Evolutionary conservation across 2,888 invertebrate species (phyloP).

Genomic region (Noctua comes): DNA sequence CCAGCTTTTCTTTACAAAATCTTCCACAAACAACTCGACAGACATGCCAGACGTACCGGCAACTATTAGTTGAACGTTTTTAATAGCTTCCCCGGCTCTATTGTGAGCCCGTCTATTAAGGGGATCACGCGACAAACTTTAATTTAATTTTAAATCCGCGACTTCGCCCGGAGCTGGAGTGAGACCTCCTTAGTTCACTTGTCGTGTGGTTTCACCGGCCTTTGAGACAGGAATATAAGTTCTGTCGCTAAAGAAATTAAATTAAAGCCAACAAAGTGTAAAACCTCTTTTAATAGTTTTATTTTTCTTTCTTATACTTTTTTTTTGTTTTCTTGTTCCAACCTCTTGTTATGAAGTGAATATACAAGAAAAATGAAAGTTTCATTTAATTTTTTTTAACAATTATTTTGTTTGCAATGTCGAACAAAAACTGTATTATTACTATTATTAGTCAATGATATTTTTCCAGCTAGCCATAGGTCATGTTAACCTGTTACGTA

Average conservation of each 20-base stretch:
- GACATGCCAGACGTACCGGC: conserved; percentile 30
- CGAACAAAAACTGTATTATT: background rate
- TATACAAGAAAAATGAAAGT: background rate
- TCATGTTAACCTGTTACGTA: background rate
- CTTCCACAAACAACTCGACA: conserved; percentile 28
- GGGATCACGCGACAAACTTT: conserved; percentile 57
- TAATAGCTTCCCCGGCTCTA: conserved; percentile 59
- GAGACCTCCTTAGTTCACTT: conserved; percentile 31
- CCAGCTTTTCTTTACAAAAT: conserved; percentile 2
- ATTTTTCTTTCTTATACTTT: background rate
- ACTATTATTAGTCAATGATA: background rate
- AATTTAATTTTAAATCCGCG: conserved; percentile 63
- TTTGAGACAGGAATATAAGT: conserved; percentile 18
- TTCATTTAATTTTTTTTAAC: background rate
- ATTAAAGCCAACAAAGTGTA: background rate
- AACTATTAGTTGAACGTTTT: conserved; percentile 59
- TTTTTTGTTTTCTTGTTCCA: background rate
- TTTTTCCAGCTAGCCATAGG: background rate
- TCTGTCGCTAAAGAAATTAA: conserved; percentile 10
- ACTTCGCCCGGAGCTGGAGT: conserved; percentile 30
- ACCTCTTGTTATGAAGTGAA: background rate
- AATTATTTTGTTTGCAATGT: background rate
- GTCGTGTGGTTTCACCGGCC: conserved; percentile 15
- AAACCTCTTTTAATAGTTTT: background rate
- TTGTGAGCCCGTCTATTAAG: conserved; percentile 53